Conservation (phyloP, 2,113 vertebrate genomes). For the Ctenomys sociabilis region DNA sequence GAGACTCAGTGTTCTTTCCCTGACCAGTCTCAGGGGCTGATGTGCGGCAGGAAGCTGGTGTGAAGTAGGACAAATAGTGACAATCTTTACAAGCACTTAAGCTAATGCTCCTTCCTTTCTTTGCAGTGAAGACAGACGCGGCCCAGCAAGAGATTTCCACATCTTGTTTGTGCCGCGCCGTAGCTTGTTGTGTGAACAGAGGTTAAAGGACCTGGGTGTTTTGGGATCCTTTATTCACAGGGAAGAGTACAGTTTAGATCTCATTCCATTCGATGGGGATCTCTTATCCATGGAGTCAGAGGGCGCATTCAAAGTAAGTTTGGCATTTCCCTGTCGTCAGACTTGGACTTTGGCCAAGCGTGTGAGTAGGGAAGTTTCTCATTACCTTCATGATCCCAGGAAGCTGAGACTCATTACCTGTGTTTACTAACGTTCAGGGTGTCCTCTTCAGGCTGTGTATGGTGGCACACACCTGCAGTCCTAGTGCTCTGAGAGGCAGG, state of each 20-base stretch:
- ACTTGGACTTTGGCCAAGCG: background rate
- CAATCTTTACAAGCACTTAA: background rate
- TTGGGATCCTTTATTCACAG: constrained; percentile 94
- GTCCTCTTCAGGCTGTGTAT: background rate
- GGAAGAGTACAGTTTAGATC: constrained; percentile 96
- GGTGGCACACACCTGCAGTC: background rate
- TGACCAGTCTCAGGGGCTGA: background rate
- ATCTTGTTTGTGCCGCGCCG: constrained; percentile 97
- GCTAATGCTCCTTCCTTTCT: background rate
- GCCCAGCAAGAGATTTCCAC: constrained; percentile 93
- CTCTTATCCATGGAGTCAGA: constrained; percentile 99
- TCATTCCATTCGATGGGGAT: constrained; percentile 97
- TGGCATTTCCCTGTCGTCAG: accelerated
- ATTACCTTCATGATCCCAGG: background rate
- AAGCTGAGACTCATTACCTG: background rate
- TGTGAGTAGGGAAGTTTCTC: background rate
- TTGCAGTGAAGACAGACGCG: constrained; percentile 93
- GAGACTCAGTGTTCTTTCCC: background rate
- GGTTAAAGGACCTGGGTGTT: constrained; percentile 95
- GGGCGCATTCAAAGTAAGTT: constrained; percentile 92
- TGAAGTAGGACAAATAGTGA: background rate
- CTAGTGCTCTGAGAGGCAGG: background rate
- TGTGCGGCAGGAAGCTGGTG: background rate
- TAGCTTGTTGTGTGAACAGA: constrained; percentile 96
- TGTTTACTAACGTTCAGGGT: background rate